Base-by-base conservation (phyloP, 2,113 vertebrate genomes). In the Fregata magnificens region DNA sequence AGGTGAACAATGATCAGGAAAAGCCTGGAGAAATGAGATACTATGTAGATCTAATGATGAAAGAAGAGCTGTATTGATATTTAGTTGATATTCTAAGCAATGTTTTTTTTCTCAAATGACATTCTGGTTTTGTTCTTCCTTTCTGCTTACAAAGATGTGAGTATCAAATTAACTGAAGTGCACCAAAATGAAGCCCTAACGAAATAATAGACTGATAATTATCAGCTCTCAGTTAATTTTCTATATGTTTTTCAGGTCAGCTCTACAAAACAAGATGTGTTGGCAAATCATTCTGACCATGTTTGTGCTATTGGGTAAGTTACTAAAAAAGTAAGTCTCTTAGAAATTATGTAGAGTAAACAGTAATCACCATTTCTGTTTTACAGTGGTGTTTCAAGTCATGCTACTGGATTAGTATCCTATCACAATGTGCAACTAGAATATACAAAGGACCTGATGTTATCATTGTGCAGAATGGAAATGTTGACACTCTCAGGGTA, bases 231-330 rank as follows among this genome's bases (percentile, higher is more conserved):
- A 10, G 9, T 62, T 86, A 36, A 88, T 96, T 88, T 91, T 93
- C 90, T 71, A 0, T 42, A 18, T 97, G 42, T 93, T 94, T 98
- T 97, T 52, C 94, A 97, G 97, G 63, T 80, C n/a, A 66, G 14
- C 65, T 72, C 82, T 76, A 77, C 56, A 77, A 81, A 97, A 44
- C 90, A 98, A 96, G 96, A 98, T 98, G 98, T 83, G 13, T 31
- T 94, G 45, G 95, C 85, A 82, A 50, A 97, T 92, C 66, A n/a
- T 97, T 88, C 95, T 53, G 73, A 44, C 85, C 34, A 2, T 52
- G 16, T 70, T 97, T 53, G 86, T 98, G 76, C 91, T 97, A 0
- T 88, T 96, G 83, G 98, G 98, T 98, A 96, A 98, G 98, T 97
- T 70, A 42, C 67, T 76, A 34, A 28, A 44, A 31, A 74, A 58